Percentiles rank a stretch among this genome's conserved stretches.
Evolutionary conservation across 2,888 invertebrate genomes (phyloP).

Genomic region (Vesta saturnalis): DNA sequence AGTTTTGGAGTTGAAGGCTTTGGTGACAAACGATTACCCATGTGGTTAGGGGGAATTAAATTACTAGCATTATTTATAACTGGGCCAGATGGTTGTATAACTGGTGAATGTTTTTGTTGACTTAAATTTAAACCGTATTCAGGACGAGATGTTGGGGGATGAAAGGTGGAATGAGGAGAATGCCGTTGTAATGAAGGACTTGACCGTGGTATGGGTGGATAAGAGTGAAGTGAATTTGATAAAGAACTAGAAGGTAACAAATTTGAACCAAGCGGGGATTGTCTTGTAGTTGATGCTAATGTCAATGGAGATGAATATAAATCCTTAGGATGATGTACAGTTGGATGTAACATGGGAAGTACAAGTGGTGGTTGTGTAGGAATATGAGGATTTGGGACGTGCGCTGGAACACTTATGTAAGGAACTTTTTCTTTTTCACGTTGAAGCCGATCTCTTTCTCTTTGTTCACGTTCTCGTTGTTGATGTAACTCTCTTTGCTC

Average conservation of each 20-base stretch:
- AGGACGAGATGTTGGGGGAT: slow-evolving; percentile 47
- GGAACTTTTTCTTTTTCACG: slow-evolving; percentile 63
- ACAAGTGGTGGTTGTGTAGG: slow-evolving; percentile 52
- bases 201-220: slow-evolving; percentile 62
- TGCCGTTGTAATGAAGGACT: slow-evolving; percentile 67
- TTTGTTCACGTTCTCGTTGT: slow-evolving; percentile 58
- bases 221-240: slow-evolving; percentile 44
- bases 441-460: slow-evolving; percentile 66
- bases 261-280: slow-evolving; percentile 54
- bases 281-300: slow-evolving; percentile 54
- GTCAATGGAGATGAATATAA: slow-evolving; percentile 51
- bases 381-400: slow-evolving; percentile 52
- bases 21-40: slow-evolving; percentile 49
- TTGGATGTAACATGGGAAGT: slow-evolving; percentile 56
- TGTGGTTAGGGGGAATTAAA: slow-evolving; percentile 48
- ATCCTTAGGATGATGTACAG: slow-evolving; percentile 56
- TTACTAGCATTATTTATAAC: slow-evolving; percentile 53
- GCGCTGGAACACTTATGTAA: slow-evolving; percentile 60
- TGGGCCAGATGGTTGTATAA: slow-evolving; percentile 60
- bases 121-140: slow-evolving; percentile 56
- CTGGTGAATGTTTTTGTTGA: slow-evolving; percentile 57
- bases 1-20: slow-evolving; percentile 54
- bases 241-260: slow-evolving; percentile 54
- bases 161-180: slow-evolving; percentile 60
- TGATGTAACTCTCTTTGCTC: slow-evolving; percentile 63